phyloP scores from a whole-genome alignment of 2,888 invertebrate genomes.

The Noctua janthina region DNA sequence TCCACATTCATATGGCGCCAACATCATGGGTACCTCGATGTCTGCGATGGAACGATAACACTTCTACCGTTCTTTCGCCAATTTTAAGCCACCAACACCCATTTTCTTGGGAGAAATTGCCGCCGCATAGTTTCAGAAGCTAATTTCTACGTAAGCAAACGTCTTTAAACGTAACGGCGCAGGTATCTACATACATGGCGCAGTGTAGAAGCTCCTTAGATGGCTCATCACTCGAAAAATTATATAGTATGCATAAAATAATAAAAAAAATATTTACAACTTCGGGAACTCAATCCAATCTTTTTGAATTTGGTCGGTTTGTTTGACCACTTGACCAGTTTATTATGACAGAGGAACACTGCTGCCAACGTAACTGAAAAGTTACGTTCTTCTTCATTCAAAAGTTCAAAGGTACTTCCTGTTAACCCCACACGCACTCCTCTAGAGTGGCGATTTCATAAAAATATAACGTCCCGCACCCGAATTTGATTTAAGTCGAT shows the following conservation, averaged over 20 bases:
- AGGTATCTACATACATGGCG: background rate
- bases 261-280: background rate
- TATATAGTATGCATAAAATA: background rate
- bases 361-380: background rate
- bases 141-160: background rate
- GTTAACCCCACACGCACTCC: background rate
- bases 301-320: no score
- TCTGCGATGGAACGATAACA: background rate
- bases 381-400: background rate
- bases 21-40: conserved; percentile 4
- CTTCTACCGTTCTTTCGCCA: background rate
- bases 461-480: background rate
- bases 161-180: no score
- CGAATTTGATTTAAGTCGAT: no score
- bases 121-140: background rate
- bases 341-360: background rate
- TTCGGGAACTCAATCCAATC: background rate
- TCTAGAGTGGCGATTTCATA: background rate
- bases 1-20: background rate
- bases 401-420: background rate
- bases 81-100: background rate
- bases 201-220: background rate
- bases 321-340: no score
- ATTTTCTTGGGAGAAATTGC: background rate
- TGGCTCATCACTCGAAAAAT: background rate